Evolutionary conservation across 2,113 vertebrate species (phyloP).

Genomic region (Fregetta grallaria): DNA sequence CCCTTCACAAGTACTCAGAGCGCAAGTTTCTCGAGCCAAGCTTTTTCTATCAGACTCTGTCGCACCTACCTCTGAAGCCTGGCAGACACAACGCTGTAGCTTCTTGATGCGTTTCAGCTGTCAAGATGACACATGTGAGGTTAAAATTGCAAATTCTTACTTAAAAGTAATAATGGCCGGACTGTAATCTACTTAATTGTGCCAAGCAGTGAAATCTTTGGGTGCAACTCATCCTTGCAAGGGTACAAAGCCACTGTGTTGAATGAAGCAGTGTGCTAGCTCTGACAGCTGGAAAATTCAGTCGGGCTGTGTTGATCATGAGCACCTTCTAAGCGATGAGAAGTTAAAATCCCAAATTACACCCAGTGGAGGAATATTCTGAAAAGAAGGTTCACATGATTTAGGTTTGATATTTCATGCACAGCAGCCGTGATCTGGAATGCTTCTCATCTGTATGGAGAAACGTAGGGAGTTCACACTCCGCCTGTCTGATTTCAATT

Average conservation of each 20-base stretch:
- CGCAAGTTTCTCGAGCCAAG: rapidly evolving
- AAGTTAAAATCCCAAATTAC: background rate
- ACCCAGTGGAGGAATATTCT: background rate
- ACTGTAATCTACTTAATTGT: background rate
- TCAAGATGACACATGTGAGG: background rate
- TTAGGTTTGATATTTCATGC: background rate
- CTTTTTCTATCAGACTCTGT: background rate
- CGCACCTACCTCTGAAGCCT: background rate
- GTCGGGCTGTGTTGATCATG: rapidly evolving
- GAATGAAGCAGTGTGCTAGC: background rate
- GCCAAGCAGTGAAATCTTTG: no score
- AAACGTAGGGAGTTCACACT: background rate
- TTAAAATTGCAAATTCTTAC: background rate
- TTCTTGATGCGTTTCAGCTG: background rate
- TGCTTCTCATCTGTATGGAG: background rate
- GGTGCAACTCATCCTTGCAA: background rate
- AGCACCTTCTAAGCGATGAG: background rate
- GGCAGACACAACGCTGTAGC: rapidly evolving
- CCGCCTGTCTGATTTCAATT: background rate
- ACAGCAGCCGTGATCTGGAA: background rate
- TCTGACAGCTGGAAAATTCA: background rate
- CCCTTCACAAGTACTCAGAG: background rate
- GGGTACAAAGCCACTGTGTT: background rate
- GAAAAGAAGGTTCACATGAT: background rate
- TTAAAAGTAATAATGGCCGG: background rate